Percentiles rank a stretch among this genome's conserved stretches.
Conservation (phyloP, 2,113 vertebrate species). For the Aegypius monachus region DNA sequence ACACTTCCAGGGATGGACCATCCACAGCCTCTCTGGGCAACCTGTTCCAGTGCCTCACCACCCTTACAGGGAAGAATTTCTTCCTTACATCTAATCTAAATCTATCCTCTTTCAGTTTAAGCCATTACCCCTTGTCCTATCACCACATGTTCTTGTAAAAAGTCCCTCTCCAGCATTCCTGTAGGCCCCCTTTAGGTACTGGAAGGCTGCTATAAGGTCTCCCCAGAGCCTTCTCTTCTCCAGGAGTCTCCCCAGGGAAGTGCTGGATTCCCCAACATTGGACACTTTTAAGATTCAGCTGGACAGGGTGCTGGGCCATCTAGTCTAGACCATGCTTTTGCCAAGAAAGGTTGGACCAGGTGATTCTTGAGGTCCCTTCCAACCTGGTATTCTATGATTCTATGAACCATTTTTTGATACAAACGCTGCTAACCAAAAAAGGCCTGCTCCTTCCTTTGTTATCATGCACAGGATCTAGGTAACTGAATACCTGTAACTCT, state of each 20-base stretch:
- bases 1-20: too few species aligned
- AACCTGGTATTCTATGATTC: neutral
- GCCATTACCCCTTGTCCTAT: too few species aligned
- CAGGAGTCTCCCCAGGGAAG: neutral
- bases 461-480: neutral
- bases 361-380: neutral
- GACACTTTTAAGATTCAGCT: neutral
- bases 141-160: too few species aligned
- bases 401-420: neutral
- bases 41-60: too few species aligned
- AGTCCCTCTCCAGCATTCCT: too few species aligned
- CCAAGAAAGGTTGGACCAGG: neutral
- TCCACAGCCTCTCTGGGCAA: too few species aligned
- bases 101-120: too few species aligned
- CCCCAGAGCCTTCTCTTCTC: too few species aligned
- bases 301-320: neutral
- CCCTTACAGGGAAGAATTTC: too few species aligned
- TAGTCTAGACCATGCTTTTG: neutral
- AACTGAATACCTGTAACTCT: neutral
- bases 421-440: neutral
- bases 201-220: too few species aligned
- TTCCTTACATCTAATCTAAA: too few species aligned
- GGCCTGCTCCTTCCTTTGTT: neutral
- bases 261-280: fast-evolving
- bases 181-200: too few species aligned